phyloP scores from a whole-genome alignment of 2,113 vertebrate genomes.

The Erinaceus europaeus region DNA sequence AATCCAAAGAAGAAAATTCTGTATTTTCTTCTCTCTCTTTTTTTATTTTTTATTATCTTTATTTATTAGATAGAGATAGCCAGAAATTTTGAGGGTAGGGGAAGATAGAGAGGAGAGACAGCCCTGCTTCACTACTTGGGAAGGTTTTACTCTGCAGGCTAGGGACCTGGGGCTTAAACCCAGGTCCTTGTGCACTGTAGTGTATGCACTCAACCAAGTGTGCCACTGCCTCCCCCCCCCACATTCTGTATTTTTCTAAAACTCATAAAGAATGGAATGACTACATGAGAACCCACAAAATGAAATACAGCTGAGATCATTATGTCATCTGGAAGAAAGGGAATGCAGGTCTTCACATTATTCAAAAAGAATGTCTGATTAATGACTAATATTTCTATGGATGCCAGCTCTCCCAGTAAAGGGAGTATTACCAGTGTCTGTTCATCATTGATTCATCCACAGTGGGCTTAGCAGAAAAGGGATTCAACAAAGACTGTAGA shows the following conservation, averaged over 20 bases:
- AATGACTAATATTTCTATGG: not conserved
- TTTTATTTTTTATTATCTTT: too few species aligned
- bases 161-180: too few species aligned
- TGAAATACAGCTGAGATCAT: not conserved
- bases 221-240: too few species aligned
- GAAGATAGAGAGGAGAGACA: too few species aligned
- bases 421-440: not conserved
- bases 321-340: not conserved
- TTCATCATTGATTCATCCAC: not conserved
- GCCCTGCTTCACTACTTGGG: too few species aligned
- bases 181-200: too few species aligned
- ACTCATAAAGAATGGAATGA: not conserved
- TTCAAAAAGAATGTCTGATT: not conserved
- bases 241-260: too few species aligned
- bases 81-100: too few species aligned
- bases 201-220: too few species aligned
- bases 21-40: not conserved
- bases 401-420: not conserved
- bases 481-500: not conserved
- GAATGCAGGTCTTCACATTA: not conserved
- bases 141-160: too few species aligned
- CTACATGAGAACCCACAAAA: not conserved
- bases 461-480: not conserved
- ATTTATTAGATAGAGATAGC: too few species aligned
- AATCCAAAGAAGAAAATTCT: not conserved